Evolutionary conservation across 1,140 invertebrate genomes (phyloP).

Genomic region (Brachionus plicatilis): DNA sequence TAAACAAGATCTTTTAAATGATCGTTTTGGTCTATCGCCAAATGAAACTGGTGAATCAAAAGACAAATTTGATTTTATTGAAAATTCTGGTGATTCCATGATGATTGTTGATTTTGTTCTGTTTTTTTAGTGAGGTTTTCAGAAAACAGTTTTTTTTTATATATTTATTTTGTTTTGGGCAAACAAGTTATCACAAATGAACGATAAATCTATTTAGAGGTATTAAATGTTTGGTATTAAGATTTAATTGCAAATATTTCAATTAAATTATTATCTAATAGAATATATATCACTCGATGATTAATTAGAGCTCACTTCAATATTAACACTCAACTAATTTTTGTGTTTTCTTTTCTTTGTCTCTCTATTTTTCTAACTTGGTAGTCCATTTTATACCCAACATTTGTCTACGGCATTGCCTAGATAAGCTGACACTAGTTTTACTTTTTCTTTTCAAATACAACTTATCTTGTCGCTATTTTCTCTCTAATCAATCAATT

Average conservation of each 20-base stretch:
- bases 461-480: neutral
- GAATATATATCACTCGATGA: neutral
- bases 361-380: neutral
- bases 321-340: neutral
- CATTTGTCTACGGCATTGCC: neutral
- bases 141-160: neutral
- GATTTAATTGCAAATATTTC: neutral
- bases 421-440: neutral
- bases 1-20: neutral
- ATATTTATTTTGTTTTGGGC: neutral
- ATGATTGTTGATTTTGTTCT: neutral
- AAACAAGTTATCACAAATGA: neutral
- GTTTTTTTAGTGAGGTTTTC: too few species aligned
- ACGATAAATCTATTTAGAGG: neutral
- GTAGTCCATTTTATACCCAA: neutral
- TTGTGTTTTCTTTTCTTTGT: neutral
- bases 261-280: neutral
- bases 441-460: neutral
- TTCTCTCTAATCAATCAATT: neutral
- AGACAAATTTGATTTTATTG: neutral
- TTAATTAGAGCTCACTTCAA: neutral
- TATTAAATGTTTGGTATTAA: constrained; percentile 16
- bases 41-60: neutral
- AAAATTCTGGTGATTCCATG: neutral
- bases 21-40: neutral